Conservation (phyloP, 2,113 vertebrate genomes). For the Myotis brandtii region DNA sequence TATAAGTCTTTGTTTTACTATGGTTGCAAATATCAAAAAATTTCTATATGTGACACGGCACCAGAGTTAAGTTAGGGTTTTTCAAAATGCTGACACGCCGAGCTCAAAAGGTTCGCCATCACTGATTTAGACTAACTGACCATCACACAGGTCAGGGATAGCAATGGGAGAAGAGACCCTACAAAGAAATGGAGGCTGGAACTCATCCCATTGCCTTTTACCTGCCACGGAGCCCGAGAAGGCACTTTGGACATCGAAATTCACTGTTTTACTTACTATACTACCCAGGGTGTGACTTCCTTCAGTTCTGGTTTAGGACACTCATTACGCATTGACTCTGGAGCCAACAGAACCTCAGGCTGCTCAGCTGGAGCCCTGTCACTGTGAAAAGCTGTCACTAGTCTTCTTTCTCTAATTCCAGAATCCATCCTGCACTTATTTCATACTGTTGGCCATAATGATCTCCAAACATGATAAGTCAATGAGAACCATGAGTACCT, state of each 20-base stretch:
- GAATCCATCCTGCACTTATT: not conserved
- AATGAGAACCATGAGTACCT: not conserved
- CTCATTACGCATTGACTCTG: fast-evolving
- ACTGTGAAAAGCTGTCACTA: not conserved
- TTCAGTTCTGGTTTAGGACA: not conserved
- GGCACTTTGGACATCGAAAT: not conserved
- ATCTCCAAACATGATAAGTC: not conserved
- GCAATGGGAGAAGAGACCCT: not conserved
- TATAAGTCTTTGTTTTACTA: no score
- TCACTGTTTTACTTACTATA: not conserved
- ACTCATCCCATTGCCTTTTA: not conserved
- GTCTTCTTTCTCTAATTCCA: not conserved
- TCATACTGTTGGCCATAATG: not conserved
- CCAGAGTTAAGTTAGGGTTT: no score
- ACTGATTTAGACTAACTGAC: not conserved
- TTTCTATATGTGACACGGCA: no score
- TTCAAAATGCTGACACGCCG: no score
- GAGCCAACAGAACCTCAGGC: not conserved
- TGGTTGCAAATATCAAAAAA: no score
- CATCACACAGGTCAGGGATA: not conserved
- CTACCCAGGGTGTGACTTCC: not conserved
- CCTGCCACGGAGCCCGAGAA: fast-evolving
- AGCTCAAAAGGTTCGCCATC: no score
- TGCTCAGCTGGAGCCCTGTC: not conserved
- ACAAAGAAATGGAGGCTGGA: fast-evolving